phyloP scores from a whole-genome alignment of 2,113 vertebrate species.

The Chlorodrepanis virens region DNA sequence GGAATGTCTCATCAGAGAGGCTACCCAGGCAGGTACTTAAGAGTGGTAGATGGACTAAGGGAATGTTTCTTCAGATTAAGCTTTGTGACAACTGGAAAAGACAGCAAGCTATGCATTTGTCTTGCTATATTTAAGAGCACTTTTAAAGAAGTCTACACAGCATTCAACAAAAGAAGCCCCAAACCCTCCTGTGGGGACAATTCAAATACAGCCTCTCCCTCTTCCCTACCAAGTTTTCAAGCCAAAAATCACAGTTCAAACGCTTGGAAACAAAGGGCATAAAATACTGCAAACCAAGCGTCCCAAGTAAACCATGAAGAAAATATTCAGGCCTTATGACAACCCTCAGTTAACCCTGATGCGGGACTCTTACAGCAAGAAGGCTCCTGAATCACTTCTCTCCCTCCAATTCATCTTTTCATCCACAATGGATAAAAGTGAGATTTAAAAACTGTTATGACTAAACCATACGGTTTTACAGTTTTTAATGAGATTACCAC shows the following conservation, averaged over 20 bases:
- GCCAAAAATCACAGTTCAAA: background rate
- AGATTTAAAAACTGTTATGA: background rate
- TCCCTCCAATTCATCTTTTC: background rate
- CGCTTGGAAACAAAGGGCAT: background rate
- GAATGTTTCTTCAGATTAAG: background rate
- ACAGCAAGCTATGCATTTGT: background rate
- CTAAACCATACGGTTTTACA: background rate
- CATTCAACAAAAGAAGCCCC: background rate
- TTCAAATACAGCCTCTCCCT: background rate
- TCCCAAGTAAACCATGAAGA: background rate
- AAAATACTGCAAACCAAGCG: background rate
- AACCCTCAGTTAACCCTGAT: background rate
- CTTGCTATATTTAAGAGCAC: background rate
- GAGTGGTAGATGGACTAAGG: background rate
- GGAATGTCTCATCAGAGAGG: background rate
- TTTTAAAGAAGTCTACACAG: background rate
- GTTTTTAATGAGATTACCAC: background rate
- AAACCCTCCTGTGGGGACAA: fast-evolving
- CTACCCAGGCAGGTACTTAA: background rate
- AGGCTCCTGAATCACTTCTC: background rate
- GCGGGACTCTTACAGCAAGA: background rate
- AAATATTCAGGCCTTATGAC: background rate
- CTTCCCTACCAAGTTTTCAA: background rate
- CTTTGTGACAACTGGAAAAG: background rate
- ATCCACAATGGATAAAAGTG: background rate